Evolutionary conservation across 2,888 invertebrate species (phyloP).

Genomic region (Formica aserva): DNA sequence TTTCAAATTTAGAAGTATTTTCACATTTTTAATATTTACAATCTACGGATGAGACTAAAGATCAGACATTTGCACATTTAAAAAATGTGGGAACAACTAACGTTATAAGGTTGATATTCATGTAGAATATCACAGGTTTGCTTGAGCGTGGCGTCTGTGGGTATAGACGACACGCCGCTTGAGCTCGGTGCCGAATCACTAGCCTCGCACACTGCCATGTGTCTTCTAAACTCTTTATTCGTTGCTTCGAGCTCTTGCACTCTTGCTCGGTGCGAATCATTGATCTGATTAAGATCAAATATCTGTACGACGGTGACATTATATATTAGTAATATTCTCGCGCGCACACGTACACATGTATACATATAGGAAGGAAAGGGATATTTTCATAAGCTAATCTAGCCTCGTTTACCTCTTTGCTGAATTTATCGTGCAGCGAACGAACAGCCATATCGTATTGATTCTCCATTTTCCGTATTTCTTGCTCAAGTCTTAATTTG

Average conservation of each 20-base stretch:
- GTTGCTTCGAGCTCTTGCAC: constrained; percentile 84
- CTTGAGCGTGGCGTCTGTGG: constrained; percentile 77
- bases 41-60: background rate
- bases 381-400: background rate
- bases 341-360: background rate
- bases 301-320: constrained; percentile 74
- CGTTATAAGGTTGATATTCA: constrained; percentile 82
- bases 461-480: constrained; percentile 87
- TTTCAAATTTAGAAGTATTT: background rate
- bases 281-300: constrained; percentile 86
- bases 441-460: constrained; percentile 79
- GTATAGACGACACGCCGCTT: constrained; percentile 84
- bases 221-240: constrained; percentile 84
- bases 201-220: constrained; percentile 82
- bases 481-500: constrained; percentile 89
- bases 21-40: background rate
- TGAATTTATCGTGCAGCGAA: constrained; percentile 82
- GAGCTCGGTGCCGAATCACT: constrained; percentile 85
- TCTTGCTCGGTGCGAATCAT: constrained; percentile 85
- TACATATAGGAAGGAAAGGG: background rate
- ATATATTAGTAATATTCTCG: background rate
- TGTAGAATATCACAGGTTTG: constrained; percentile 80
- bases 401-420: constrained; percentile 78
- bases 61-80: background rate
- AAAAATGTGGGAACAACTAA: constrained; percentile 66